phyloP scores from a whole-genome alignment of 2,113 vertebrate species.

The Brachypteracias leptosomus region DNA sequence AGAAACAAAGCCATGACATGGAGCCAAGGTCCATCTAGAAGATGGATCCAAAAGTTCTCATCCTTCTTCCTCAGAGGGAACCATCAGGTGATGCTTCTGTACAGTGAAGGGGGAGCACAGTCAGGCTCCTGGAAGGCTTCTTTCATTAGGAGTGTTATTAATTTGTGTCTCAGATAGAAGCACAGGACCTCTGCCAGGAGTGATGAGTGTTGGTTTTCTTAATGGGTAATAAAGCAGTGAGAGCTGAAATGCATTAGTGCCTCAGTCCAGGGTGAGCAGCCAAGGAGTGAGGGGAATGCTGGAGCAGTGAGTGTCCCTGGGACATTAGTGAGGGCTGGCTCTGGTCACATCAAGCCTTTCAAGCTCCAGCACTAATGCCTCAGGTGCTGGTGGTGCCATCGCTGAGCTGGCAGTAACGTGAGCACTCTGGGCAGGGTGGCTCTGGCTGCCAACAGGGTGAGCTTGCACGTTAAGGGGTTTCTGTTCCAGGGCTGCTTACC shows the following conservation, averaged over 20 bases:
- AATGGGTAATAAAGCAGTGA: background rate
- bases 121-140: background rate
- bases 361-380: background rate
- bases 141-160: background rate
- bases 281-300: background rate
- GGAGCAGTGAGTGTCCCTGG: background rate
- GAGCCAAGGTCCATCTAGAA: background rate
- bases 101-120: background rate
- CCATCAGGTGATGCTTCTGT: background rate
- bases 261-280: background rate
- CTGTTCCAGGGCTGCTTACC: background rate
- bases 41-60: accelerated
- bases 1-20: background rate
- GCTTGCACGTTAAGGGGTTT: background rate
- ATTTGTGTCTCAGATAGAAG: background rate
- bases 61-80: background rate
- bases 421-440: background rate
- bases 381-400: accelerated
- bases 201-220: background rate
- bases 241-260: accelerated
- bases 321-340: background rate
- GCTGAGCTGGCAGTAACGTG: background rate
- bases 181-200: background rate
- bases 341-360: background rate
- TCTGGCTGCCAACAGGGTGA: accelerated